These are phyloP conservation scores for Rhogogaster chlorosoma DNA, from an alignment of 2,888 invertebrate species.

Conservation along the genomic window DNA sequence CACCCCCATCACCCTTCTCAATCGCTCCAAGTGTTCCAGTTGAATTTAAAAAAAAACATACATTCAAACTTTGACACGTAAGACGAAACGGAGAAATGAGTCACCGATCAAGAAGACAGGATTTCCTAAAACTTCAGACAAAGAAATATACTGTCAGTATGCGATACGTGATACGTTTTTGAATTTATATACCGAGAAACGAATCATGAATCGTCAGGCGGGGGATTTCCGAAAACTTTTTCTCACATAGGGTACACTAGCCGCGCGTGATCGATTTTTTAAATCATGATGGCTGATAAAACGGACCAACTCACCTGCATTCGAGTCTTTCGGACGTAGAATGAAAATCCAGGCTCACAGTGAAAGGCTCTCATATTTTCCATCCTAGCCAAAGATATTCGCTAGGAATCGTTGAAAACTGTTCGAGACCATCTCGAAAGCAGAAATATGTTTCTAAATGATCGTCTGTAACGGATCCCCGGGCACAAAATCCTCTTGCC, in stretches of 20 bases:
- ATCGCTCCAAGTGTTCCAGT: not conserved
- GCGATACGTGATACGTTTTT: constrained; percentile 2
- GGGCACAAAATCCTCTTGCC: not conserved
- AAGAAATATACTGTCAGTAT: not conserved
- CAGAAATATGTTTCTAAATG: not conserved
- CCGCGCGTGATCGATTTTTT: constrained; percentile 25
- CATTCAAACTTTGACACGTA: not conserved
- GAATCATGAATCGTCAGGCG: not conserved
- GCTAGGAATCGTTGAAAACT: not conserved
- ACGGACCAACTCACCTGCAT: not conserved
- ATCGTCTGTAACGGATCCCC: not conserved
- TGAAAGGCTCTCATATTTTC: not conserved
- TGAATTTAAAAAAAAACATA: constrained; percentile 12
- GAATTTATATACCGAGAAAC: not conserved
- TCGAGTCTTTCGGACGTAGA: not conserved
- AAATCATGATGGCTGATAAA: not conserved
- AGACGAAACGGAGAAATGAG: constrained; percentile 11
- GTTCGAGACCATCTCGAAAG: not conserved
- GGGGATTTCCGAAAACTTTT: constrained; percentile 5
- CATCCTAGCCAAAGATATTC: not conserved
- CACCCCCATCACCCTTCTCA: not conserved
- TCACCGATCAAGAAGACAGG: constrained; percentile 4
- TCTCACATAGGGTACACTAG: not conserved
- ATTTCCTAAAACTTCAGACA: not conserved
- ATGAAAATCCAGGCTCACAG: not conserved